Conservation (phyloP, 2,113 vertebrate species). For the Callocephalon fimbriatum region DNA sequence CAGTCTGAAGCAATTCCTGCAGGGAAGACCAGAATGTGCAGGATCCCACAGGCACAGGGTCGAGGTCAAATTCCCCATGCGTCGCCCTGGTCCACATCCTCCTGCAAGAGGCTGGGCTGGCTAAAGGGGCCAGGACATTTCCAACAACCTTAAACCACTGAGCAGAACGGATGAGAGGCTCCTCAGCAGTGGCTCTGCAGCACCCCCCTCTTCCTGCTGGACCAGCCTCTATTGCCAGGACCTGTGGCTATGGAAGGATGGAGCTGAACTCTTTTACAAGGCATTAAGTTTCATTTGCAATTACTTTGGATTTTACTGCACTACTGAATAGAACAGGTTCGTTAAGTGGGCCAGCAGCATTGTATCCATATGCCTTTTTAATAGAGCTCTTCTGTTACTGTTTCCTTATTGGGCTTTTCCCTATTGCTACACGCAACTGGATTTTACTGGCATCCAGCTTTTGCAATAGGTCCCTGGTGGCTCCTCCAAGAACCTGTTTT, state of each 20-base stretch:
- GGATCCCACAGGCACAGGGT: neutral
- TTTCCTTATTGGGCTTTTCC: slow-evolving; percentile 70
- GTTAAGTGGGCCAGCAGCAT: slow-evolving; percentile 51
- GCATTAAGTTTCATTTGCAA: slow-evolving; percentile 75
- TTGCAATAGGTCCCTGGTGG: slow-evolving; percentile 41
- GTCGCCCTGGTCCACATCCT: neutral
- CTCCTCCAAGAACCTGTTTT: slow-evolving; percentile 1
- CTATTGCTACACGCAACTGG: slow-evolving; percentile 39
- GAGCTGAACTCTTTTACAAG: slow-evolving; percentile 66
- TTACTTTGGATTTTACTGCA: slow-evolving; percentile 68
- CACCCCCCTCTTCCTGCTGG: slow-evolving; percentile 59
- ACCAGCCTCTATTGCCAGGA: neutral
- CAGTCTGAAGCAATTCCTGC: neutral
- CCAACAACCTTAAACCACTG: neutral
- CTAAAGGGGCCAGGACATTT: neutral
- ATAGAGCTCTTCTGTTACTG: slow-evolving; percentile 64
- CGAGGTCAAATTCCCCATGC: neutral
- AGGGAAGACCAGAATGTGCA: neutral
- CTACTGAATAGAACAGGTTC: slow-evolving; percentile 59
- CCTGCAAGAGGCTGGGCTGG: neutral
- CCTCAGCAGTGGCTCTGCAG: neutral
- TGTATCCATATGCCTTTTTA: slow-evolving; percentile 65
- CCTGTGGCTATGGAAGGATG: neutral
- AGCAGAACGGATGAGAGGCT: neutral
- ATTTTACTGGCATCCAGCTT: slow-evolving; percentile 44